Evolutionary conservation across 2,797 vertebrate genomes (phyloP).

Genomic region (Syngnathus acus): DNA sequence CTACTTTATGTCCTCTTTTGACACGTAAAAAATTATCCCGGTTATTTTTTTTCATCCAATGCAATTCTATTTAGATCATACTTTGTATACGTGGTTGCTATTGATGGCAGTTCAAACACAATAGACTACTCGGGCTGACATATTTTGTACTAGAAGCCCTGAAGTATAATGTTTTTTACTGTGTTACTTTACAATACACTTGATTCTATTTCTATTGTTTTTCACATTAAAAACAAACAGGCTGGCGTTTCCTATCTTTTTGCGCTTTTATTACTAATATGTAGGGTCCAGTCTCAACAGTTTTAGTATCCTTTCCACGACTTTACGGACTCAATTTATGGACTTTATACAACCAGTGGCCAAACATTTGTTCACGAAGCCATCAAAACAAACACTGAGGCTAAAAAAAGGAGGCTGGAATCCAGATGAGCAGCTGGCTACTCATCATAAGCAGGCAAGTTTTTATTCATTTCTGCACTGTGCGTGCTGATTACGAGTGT

Average conservation of each 20-base stretch:
- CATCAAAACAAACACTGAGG: background rate
- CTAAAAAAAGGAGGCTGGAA: background rate
- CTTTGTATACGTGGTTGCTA: too few species aligned
- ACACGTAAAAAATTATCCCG: too few species aligned
- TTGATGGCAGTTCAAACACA: too few species aligned
- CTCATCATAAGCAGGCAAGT: conserved; percentile 29
- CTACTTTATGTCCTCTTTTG: too few species aligned
- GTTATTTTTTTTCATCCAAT: too few species aligned
- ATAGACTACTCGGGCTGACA: too few species aligned
- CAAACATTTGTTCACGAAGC: background rate
- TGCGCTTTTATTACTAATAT: background rate
- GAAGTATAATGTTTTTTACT: too few species aligned
- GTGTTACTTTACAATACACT: background rate
- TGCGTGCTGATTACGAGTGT: conserved; percentile 40
- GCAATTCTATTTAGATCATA: too few species aligned
- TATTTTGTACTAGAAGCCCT: background rate
- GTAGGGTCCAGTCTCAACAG: background rate
- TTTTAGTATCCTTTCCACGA: background rate
- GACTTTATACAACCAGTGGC: background rate
- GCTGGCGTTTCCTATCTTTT: background rate
- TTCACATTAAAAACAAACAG: background rate
- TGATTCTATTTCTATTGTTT: background rate
- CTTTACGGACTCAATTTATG: background rate
- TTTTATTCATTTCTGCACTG: conserved; percentile 44
- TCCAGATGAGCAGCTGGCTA: conserved; percentile 12